A percentile compares a stretch with the other conserved stretches of the same genome.
phyloP scores from a whole-genome alignment of 2,888 invertebrate species.

The Euzetes globulus region DNA sequence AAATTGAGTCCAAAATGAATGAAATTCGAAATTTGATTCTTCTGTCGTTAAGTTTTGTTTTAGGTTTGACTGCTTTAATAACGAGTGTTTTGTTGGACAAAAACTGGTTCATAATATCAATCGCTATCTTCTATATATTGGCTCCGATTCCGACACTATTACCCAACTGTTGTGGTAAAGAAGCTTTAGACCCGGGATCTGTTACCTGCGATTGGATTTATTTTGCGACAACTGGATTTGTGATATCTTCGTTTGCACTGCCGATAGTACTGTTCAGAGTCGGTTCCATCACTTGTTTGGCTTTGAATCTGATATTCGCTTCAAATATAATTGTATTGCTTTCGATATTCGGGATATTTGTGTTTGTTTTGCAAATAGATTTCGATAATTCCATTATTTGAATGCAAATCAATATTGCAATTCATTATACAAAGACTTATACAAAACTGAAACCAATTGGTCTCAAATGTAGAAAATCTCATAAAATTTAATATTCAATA shows the following conservation, averaged over 20 bases:
- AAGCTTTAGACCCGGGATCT: neutral
- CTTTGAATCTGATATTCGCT: neutral
- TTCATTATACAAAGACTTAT: too few relatives aligned
- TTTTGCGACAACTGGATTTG: slow-evolving; percentile 3
- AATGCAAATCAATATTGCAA: too few relatives aligned
- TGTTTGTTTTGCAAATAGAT: neutral
- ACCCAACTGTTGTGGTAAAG: neutral
- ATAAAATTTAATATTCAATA: too few relatives aligned
- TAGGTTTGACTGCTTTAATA: slow-evolving; percentile 5
- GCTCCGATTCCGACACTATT: neutral
- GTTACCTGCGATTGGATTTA: slow-evolving; percentile 6
- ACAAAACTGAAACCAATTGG: too few relatives aligned
- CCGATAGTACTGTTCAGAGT: neutral
- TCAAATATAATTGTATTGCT: slow-evolving; percentile 15
- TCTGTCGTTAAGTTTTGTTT: neutral
- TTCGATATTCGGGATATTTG: neutral
- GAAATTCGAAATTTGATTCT: neutral
- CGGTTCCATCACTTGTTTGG: slow-evolving; percentile 1
- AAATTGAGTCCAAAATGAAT: neutral
- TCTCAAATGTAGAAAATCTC: too few relatives aligned
- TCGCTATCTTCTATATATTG: neutral
- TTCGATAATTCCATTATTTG: neutral
- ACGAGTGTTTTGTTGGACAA: neutral
- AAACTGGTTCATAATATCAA: slow-evolving; percentile 2
- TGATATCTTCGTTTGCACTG: slow-evolving; percentile 21